Base-by-base conservation (phyloP, 2,113 vertebrate genomes). In the Xyrauchen texanus region DNA sequence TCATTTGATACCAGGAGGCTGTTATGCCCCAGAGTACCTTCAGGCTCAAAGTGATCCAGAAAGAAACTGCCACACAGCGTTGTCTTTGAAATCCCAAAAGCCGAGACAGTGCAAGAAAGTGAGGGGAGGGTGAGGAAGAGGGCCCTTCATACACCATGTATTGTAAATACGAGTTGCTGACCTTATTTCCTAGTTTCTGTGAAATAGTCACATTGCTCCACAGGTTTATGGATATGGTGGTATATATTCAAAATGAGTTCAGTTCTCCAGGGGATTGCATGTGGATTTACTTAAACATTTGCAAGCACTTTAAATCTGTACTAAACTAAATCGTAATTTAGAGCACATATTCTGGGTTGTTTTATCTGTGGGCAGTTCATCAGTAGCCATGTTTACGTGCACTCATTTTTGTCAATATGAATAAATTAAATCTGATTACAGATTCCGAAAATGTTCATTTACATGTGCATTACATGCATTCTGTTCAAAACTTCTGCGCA, bases 21-120 rank as follows among this genome's bases (percentile, higher is more conserved):
- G 57, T 68, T 44, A 72, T 75, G 81, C 82, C 77, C 81, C 15
- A 0, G 84, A 86, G 85, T 58, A 80, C 81, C 81, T 79, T 81
- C 58, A 46, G 76, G 77, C 63, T 68, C 12, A 81, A 70, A 78
- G 21, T 52, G 62, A 79, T 84, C 53, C 42, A 60, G 81, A 69
- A 60, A 74, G 79, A 80, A 79, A 71, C 81, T 76, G 42, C 78
- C 67, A 61, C 78, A 76, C 46, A 66, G 78, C 60, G 34, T 16
- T 10, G 45, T 82, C 16, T 74, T 45, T 83, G 15, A 75, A 76
- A 21, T 66, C 74, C 57, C 42, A 45, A 66, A 57, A 67, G 63
- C 65, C 74, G 69, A 70, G 42, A 52, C 0, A 5, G 51, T 46
- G 5, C 9, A n/a, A 51, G 15, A 46, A 53, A 78, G 64, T 3